A percentile compares a stretch with the other conserved stretches of the same genome.
Evolutionary conservation across 2,888 invertebrate genomes (phyloP).

Genomic region (Schrankia costaestrigalis): DNA sequence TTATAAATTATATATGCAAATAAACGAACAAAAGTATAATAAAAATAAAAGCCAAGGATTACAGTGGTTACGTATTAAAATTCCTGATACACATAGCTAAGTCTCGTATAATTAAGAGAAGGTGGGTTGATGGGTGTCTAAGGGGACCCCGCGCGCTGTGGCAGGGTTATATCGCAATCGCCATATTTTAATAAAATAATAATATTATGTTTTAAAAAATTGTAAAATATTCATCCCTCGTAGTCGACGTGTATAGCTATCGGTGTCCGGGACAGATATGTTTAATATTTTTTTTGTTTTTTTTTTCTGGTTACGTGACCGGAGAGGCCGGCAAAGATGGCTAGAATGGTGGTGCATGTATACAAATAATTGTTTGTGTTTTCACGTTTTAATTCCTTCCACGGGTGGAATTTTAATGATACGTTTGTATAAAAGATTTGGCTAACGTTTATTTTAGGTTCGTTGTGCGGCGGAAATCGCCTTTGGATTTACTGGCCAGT

Average conservation of each 20-base stretch:
- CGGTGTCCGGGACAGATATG: slow-evolving; percentile 68
- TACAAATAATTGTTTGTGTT: slow-evolving; percentile 65
- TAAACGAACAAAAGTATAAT: slow-evolving; percentile 55
- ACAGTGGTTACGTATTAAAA: slow-evolving; percentile 61
- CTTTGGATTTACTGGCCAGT: slow-evolving; percentile 27
- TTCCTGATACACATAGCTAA: slow-evolving; percentile 62
- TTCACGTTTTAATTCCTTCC: slow-evolving; percentile 44
- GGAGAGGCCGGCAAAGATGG: slow-evolving; percentile 63
- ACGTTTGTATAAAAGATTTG: slow-evolving; percentile 44
- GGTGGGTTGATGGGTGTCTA: slow-evolving; percentile 46
- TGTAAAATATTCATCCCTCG: slow-evolving; percentile 70
- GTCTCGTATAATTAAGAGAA: slow-evolving; percentile 54
- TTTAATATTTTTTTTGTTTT: slow-evolving; percentile 54
- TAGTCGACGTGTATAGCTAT: slow-evolving; percentile 72
- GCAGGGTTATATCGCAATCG: slow-evolving; percentile 58
- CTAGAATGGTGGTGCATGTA: slow-evolving; percentile 56
- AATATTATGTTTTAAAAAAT: slow-evolving; percentile 65
- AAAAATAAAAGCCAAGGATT: slow-evolving; percentile 65
- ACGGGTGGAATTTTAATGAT: slow-evolving; percentile 54
- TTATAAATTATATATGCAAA: slow-evolving; percentile 57
- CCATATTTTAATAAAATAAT: slow-evolving; percentile 62
- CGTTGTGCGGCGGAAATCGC: slow-evolving; percentile 24
- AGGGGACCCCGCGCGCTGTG: slow-evolving; percentile 30
- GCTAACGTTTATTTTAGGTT: slow-evolving; percentile 28
- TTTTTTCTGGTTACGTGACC: slow-evolving; percentile 73